A percentile compares a stretch with the other conserved stretches of the same genome.
Conservation (phyloP, 2,888 invertebrate genomes). For the Lobophora halterata region DNA sequence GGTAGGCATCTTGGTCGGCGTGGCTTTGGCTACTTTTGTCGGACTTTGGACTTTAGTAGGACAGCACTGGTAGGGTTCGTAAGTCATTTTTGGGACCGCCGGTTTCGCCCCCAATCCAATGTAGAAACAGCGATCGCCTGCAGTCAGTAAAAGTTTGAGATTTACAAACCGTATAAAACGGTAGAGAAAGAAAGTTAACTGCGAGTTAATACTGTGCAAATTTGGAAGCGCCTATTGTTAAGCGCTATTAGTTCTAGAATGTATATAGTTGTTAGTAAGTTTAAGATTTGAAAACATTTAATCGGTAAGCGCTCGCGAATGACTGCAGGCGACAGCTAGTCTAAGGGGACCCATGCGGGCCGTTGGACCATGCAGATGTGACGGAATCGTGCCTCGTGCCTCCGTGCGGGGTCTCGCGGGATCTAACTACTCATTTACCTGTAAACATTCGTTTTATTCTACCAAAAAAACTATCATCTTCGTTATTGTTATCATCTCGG, state of each 20-base stretch:
- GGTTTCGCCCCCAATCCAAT: constrained; percentile 95
- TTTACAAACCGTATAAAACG: constrained; percentile 80
- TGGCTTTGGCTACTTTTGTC: constrained; percentile 90
- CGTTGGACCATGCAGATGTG: constrained; percentile 74
- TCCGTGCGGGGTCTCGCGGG: constrained; percentile 63
- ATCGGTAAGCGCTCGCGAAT: constrained; percentile 78
- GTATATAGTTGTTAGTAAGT: constrained; percentile 72
- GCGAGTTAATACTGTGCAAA: constrained; percentile 73
- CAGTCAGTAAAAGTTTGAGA: constrained; percentile 93
- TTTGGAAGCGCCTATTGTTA: constrained; percentile 62
- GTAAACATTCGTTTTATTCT: constrained; percentile 76
- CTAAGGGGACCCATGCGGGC: constrained; percentile 70
- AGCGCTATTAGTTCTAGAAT: constrained; percentile 71
- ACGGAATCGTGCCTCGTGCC: constrained; percentile 48
- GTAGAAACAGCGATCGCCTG: constrained; percentile 98
- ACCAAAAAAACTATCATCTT: constrained; percentile 72
- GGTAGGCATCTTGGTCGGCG: constrained; percentile 81
- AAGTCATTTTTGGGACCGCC: constrained; percentile 87
- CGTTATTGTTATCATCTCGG: constrained; percentile 74
- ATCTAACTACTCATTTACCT: constrained; percentile 72
- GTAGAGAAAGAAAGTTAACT: constrained; percentile 65
- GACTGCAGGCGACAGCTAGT: constrained; percentile 85
- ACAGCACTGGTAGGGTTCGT: constrained; percentile 96
- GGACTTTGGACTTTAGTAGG: constrained; percentile 90
- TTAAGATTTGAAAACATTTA: constrained; percentile 72